These are phyloP conservation scores for Andrena minutula DNA, from an alignment of 2,888 invertebrate species.

Conservation along the genomic window DNA sequence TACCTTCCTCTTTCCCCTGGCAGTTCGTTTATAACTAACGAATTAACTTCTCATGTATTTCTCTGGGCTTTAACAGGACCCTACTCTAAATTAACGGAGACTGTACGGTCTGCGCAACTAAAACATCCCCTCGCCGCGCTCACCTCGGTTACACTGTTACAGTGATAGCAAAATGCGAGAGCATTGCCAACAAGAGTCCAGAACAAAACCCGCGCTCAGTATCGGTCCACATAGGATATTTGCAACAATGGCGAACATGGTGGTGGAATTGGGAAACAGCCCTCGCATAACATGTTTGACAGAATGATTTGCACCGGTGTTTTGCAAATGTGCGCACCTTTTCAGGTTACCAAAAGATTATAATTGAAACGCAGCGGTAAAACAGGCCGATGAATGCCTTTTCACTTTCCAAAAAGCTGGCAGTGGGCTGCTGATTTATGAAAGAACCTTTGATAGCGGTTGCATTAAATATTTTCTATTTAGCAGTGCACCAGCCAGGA, in stretches of 20 bases:
- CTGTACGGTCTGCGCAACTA: not conserved
- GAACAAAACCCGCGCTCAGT: constrained; percentile 52
- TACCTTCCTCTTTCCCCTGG: constrained; percentile 24
- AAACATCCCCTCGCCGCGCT: constrained; percentile 2
- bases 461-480: not conserved
- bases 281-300: constrained; percentile 55
- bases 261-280: constrained; percentile 44
- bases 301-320: constrained; percentile 58
- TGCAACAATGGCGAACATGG: constrained; percentile 38
- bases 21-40: constrained; percentile 15
- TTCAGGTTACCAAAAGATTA: constrained; percentile 32
- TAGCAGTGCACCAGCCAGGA: not conserved
- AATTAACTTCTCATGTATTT: constrained; percentile 4
- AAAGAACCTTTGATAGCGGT: constrained; percentile 9
- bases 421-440: constrained; percentile 39
- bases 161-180: constrained; percentile 45
- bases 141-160: constrained; percentile 4
- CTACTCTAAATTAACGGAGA: not conserved
- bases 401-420: not conserved
- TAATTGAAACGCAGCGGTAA: constrained; percentile 24
- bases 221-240: constrained; percentile 22
- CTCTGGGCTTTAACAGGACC: constrained; percentile 5
- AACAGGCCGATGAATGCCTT: constrained; percentile 28
- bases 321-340: constrained; percentile 48
- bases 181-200: constrained; percentile 30